Evolutionary conservation across 2,888 invertebrate genomes (phyloP), one percentile per base, ranked within the genome.

Genomic region (Kryphioiulus occultus): DNA sequence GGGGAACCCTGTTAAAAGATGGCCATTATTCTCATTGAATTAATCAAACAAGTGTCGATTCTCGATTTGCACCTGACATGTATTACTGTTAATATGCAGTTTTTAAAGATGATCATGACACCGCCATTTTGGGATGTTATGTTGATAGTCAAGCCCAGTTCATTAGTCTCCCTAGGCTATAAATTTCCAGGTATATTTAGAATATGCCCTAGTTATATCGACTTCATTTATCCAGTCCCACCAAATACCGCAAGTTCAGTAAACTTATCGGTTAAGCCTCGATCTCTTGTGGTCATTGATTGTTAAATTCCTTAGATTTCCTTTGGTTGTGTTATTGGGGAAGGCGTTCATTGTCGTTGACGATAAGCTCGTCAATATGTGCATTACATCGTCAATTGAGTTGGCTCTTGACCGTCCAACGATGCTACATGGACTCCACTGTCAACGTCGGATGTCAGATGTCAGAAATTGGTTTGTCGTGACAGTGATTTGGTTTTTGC

Each of bases 401-500:
- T 26, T 68, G 68, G 68, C 68, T 68, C 68, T 68, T 68, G 68
- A 68, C 68, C 26, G 68, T 68, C 68, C 1, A 68, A 68, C 68
- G 68, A 68, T 68, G 68, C 68, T 26, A 22, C 22, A 68, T 68
- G 26, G 68, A 26, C 68, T 68, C 68, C 26, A 68, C 68, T 68
- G 68, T 68, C 68, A 68, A 68, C 68, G 68, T 68, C 12, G 68
- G 68, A 68, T 68, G 68, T 68, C 68, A 68, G 68, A 68, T 68
- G 68, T 68, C 68, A 85, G 85, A 85, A 85, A 85, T 85, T 85
- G 85, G 85, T 85, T 85, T 85, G 85, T 85, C 85, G 22, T 85
- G 44, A 44, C 44, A 85, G 44, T 85, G 85, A 85, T 85, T 85
- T 85, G 85, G 85, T 85, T 85, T 85, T 42, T 39, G 44, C 39